Conservation (phyloP, 2,113 vertebrate genomes). For the Formicarius rufipectus region DNA sequence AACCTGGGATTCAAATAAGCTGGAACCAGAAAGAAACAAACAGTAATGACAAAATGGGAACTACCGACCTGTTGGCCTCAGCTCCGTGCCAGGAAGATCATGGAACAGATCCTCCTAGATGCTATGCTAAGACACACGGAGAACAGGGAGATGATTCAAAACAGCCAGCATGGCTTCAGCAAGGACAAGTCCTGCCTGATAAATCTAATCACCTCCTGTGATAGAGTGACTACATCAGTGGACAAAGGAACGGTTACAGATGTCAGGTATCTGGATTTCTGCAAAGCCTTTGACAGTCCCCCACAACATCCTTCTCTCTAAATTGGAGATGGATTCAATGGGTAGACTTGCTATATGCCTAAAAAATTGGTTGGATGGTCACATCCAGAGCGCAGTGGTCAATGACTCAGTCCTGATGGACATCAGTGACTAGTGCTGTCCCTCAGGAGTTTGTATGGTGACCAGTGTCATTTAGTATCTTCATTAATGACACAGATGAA, state of each 20-base stretch:
- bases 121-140: not conserved
- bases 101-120: not conserved
- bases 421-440: not conserved
- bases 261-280: not conserved
- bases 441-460: not conserved
- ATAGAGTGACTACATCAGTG: not conserved
- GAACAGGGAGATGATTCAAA: not conserved
- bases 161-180: not conserved
- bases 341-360: not conserved
- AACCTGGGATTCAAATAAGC: not conserved
- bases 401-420: accelerated
- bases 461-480: not conserved
- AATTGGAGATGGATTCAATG: not conserved
- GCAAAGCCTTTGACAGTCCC: not conserved
- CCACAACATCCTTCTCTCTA: not conserved
- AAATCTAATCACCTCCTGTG: not conserved
- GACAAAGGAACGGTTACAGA: not conserved
- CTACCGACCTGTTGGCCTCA: not conserved
- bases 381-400: not conserved
- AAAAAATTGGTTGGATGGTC: not conserved
- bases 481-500: not conserved
- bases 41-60: not conserved
- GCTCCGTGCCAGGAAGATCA: not conserved
- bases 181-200: not conserved
- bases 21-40: conserved; percentile 11